A percentile compares a stretch with the other conserved stretches of the same genome.
Evolutionary conservation across 1,140 invertebrate genomes (phyloP).

Genomic region (Chelonus insularis): DNA sequence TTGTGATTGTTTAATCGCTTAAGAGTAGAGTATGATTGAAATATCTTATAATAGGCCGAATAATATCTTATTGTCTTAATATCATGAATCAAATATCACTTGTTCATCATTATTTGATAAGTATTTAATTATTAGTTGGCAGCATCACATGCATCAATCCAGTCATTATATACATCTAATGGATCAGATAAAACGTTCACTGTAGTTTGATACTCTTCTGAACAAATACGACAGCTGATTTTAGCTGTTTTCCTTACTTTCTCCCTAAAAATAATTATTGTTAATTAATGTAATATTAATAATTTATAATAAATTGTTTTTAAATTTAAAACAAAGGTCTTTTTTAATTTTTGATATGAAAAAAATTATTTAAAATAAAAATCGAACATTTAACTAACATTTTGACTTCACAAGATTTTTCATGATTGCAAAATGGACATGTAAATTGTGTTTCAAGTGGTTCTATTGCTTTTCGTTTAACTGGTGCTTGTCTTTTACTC

Average conservation of each 20-base stretch:
- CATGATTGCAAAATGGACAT: constrained; percentile 98
- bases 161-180: constrained; percentile 97
- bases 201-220: constrained; percentile 91
- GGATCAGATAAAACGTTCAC: constrained; percentile 95
- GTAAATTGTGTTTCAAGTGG: constrained; percentile 93
- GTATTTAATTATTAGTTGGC: constrained; percentile 67
- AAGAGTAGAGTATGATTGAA: no score
- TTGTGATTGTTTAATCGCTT: no score
- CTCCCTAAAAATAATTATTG: no score
- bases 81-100: no score
- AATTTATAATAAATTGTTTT: not conserved
- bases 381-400: constrained; percentile 80
- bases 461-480: constrained; percentile 87
- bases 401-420: constrained; percentile 97
- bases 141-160: constrained; percentile 95
- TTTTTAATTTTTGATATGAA: no score
- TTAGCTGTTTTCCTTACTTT: constrained; percentile 84
- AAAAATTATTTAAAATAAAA: no score
- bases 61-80: no score
- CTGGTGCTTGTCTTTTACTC: constrained; percentile 91
- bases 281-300: constrained; percentile 48
- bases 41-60: no score
- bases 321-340: not conserved
- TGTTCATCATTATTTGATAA: no score
- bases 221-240: constrained; percentile 88